Conservation (phyloP, 2,113 vertebrate species). For the Varanus komodoensis region DNA sequence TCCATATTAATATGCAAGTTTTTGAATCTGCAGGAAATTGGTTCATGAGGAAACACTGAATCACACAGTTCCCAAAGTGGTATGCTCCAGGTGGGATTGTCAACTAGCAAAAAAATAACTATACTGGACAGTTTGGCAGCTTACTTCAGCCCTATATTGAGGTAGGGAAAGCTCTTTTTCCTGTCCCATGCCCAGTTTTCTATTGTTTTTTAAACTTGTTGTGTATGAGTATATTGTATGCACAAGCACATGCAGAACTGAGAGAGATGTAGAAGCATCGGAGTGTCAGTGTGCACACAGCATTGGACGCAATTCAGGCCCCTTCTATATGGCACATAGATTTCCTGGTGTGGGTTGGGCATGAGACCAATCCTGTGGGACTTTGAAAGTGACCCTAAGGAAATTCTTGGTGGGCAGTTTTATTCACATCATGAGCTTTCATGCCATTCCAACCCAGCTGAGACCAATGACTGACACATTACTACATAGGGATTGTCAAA, state of each 20-base stretch:
- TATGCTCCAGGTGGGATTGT: background rate
- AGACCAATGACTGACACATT: no score
- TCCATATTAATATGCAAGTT: background rate
- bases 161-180: background rate
- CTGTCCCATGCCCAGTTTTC: background rate
- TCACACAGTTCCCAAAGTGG: background rate
- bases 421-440: background rate
- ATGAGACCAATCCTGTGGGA: no score
- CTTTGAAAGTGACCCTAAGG: background rate
- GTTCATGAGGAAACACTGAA: background rate
- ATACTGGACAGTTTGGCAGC: no score
- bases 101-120: background rate
- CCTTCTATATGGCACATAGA: background rate
- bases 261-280: background rate
- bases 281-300: background rate
- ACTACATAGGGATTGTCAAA: no score
- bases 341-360: background rate
- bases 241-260: background rate
- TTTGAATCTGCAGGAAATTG: background rate
- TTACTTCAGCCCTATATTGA: background rate
- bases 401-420: background rate
- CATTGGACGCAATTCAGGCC: background rate
- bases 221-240: background rate
- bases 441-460: no score
- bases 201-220: no score